Evolutionary conservation across 2,888 invertebrate genomes (phyloP).

Genomic region (Fabriciana adippe): DNA sequence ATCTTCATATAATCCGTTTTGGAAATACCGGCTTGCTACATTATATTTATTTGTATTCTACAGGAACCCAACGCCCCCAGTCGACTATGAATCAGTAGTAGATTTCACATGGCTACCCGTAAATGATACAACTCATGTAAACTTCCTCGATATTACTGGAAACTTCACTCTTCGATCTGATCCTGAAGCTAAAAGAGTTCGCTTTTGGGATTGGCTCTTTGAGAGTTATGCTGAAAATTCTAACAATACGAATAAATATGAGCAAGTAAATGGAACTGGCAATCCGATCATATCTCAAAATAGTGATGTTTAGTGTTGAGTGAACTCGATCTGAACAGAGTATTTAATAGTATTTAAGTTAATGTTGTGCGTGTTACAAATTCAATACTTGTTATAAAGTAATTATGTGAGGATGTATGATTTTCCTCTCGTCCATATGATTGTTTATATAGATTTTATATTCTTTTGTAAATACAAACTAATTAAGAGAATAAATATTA

Average conservation of each 20-base stretch:
- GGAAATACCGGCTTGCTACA: neutral
- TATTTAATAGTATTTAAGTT: conserved; percentile 32
- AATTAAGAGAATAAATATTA: conserved; percentile 22
- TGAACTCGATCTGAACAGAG: conserved; percentile 22
- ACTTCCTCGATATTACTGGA: conserved; percentile 80
- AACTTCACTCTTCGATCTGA: conserved; percentile 74
- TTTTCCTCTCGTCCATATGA: neutral
- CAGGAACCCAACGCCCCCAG: conserved; percentile 81
- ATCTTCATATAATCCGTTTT: too few species aligned
- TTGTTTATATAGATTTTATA: conserved; percentile 1
- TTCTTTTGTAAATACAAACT: conserved; percentile 24
- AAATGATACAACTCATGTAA: conserved; percentile 58
- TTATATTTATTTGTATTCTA: conserved; percentile 32
- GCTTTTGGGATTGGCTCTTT: conserved; percentile 82
- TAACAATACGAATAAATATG: conserved; percentile 3
- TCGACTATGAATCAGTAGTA: conserved; percentile 72
- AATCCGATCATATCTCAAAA: neutral
- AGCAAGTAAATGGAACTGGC: neutral
- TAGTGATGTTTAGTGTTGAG: conserved; percentile 16
- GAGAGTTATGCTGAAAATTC: conserved; percentile 56
- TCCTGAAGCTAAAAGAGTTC: conserved; percentile 79
- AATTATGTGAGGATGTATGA: neutral
- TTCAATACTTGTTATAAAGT: conserved; percentile 9
- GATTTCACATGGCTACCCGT: conserved; percentile 81
- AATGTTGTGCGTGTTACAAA: conserved; percentile 31